Percentiles rank a stretch among this genome's conserved stretches.
These are phyloP conservation scores for Polietes domitor DNA, from an alignment of 2,888 invertebrate species.

Conservation along the genomic window DNA sequence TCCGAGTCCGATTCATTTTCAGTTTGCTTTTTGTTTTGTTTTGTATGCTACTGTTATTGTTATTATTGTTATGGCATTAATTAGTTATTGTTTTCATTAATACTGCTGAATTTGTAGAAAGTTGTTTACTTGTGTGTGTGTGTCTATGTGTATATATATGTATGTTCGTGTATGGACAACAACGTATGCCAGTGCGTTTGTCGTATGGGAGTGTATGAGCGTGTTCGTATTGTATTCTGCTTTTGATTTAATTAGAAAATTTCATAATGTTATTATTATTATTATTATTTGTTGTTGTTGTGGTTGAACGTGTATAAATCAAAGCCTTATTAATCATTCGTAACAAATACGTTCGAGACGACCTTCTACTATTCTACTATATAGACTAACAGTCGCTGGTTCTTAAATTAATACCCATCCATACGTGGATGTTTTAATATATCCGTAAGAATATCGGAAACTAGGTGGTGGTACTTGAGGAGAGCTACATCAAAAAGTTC, in stretches of 20 bases:
- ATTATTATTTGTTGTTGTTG: conserved; percentile 14
- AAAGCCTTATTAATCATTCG: conserved; percentile 34
- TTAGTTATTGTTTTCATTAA: conserved; percentile 47
- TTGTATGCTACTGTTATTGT: conserved; percentile 7
- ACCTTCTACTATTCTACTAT: neutral
- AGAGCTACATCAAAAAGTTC: no score
- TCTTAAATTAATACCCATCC: no score
- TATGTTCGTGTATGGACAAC: neutral
- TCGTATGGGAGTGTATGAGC: neutral
- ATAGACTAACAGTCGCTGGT: no score
- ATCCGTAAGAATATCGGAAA: no score
- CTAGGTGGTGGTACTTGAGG: no score
- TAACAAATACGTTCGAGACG: conserved; percentile 15
- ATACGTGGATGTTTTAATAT: no score
- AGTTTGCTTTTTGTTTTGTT: neutral
- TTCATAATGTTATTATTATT: conserved; percentile 52
- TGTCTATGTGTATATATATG: neutral
- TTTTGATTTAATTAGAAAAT: conserved; percentile 41
- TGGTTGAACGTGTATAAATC: neutral
- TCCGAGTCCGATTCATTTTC: no score
- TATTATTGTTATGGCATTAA: conserved; percentile 28
- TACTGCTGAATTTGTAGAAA: conserved; percentile 20
- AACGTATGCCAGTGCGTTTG: neutral
- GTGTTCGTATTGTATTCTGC: conserved; percentile 6
- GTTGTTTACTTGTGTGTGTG: conserved; percentile 7